Conservation (phyloP, 2,888 invertebrate genomes). For the Ischnus inquisitorius region DNA sequence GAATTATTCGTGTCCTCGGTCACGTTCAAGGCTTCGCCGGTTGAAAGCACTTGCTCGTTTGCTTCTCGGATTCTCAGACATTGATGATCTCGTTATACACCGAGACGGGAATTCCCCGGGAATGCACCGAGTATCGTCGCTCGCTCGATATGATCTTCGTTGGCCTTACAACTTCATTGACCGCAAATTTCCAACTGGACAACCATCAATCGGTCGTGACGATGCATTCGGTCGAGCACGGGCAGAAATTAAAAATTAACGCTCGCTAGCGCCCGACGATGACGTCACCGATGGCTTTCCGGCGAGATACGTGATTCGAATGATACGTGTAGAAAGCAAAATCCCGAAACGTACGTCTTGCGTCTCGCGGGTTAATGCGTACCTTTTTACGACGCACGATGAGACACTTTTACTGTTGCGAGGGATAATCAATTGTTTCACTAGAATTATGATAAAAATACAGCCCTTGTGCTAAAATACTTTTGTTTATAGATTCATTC, state of each 20-base stretch:
- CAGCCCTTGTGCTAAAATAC: too few species aligned
- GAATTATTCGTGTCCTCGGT: neutral
- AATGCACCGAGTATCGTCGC: neutral
- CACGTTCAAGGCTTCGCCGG: conserved; percentile 31
- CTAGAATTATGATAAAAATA: too few species aligned
- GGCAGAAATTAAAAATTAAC: conserved; percentile 55
- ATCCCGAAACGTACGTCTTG: neutral
- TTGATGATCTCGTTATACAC: neutral
- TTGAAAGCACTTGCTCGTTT: neutral
- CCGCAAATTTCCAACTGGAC: neutral
- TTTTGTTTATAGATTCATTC: too few species aligned
- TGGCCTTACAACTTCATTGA: too few species aligned
- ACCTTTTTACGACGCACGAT: neutral
- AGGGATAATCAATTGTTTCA: neutral
- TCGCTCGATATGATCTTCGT: too few species aligned
- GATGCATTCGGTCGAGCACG: conserved; percentile 2
- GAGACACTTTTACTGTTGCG: neutral
- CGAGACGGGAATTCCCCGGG: neutral
- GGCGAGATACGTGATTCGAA: conserved; percentile 49
- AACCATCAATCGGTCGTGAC: neutral
- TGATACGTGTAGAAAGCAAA: conserved; percentile 59
- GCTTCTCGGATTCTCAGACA: neutral
- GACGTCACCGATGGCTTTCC: conserved; percentile 47
- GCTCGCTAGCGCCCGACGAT: conserved; percentile 7
- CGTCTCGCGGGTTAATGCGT: neutral